These are phyloP conservation scores for Paracanthobrama guichenoti DNA, from an alignment of 2,113 vertebrate species.

Conservation along the genomic window DNA sequence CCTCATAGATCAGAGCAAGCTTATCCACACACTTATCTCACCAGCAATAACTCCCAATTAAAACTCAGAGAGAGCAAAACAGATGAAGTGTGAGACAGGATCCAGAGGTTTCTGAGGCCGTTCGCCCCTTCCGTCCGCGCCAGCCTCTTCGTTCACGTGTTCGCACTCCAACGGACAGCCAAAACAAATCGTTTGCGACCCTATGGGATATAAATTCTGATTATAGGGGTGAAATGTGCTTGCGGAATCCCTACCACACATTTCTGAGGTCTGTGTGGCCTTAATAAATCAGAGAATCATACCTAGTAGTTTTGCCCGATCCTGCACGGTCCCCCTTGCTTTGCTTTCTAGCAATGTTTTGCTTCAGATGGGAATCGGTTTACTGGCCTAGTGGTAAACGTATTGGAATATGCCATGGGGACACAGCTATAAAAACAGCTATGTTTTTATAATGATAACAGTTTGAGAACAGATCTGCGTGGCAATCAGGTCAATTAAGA, in stretches of 20 bases:
- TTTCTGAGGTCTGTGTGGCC: slow-evolving; percentile 44
- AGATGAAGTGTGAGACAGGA: slow-evolving; percentile 61
- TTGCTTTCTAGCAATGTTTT: background rate
- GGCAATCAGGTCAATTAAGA: slow-evolving; percentile 34
- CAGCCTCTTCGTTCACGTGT: slow-evolving; percentile 24
- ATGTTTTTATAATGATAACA: slow-evolving; percentile 17
- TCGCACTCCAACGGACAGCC: slow-evolving; percentile 29
- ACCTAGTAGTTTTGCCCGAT: background rate
- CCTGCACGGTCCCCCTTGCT: background rate
- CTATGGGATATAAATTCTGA: slow-evolving; percentile 40
- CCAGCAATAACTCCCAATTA: slow-evolving; percentile 74
- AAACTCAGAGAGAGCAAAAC: slow-evolving; percentile 60
- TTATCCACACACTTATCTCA: slow-evolving; percentile 75
- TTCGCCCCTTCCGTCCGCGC: slow-evolving; percentile 42
- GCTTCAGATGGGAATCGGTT: background rate
- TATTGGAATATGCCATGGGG: background rate
- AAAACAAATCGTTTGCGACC: slow-evolving; percentile 30
- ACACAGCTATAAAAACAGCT: background rate
- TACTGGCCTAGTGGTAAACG: background rate
- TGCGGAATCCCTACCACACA: slow-evolving; percentile 6
- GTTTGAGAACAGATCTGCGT: background rate
- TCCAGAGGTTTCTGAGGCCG: slow-evolving; percentile 56
- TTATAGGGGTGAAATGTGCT: slow-evolving; percentile 22
- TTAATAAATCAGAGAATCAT: slow-evolving; percentile 43
- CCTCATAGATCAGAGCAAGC: slow-evolving; percentile 71